Base-by-base conservation (phyloP, 2,797 vertebrate genomes). In the Schizothorax lantsangensis region DNA sequence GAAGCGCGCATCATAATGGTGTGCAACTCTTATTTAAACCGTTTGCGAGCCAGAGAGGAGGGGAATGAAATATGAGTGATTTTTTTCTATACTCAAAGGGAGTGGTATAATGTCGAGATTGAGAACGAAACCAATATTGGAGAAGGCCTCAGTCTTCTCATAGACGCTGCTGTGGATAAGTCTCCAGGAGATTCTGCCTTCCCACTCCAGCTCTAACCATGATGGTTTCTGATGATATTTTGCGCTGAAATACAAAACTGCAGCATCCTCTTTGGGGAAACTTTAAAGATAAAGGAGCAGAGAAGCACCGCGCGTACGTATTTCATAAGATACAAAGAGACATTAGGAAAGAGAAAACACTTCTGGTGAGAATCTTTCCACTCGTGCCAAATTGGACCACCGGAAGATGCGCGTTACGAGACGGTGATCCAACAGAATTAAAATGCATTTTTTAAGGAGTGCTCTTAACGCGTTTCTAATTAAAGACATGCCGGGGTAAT, bases 401-500 rank as follows among this genome's bases (percentile, higher is more conserved):
- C 68, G 87, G 87, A 85, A 88, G 71, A 88, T 87, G 87, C 84
- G 88, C 88, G 89, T 89, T 89, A 73, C 88, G 89, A 91, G 75
- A 87, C 78, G 89, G 84, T 91, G 93, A 85, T 82, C 79, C 83
- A 59, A 79, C 84, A 90, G 92, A 91, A 89, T 90, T 91, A 89
- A 92, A 89, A 94, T 96, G 93, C 91, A 91, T 93, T 92, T 94
- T 91, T 90, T 90, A 85, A 92, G 81, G 89, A 88, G 89, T 62
- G 92, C 91, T 84, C 92, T 91, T 91, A 92, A 92, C 92, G 91
- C 92, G 89, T 89, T 92, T 93, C 93, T 91, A 93, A 95, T 94
- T 94, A 91, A 94, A 93, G 95, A 92, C 64, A 92, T 91, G 75
- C 94, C 94, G 91, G 95, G 93, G 90, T 94, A 94, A 95, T 86